A percentile compares a stretch with the other conserved stretches of the same genome.
Evolutionary conservation across 2,888 invertebrate species (phyloP).

Genomic region (Sphinx pinastri): DNA sequence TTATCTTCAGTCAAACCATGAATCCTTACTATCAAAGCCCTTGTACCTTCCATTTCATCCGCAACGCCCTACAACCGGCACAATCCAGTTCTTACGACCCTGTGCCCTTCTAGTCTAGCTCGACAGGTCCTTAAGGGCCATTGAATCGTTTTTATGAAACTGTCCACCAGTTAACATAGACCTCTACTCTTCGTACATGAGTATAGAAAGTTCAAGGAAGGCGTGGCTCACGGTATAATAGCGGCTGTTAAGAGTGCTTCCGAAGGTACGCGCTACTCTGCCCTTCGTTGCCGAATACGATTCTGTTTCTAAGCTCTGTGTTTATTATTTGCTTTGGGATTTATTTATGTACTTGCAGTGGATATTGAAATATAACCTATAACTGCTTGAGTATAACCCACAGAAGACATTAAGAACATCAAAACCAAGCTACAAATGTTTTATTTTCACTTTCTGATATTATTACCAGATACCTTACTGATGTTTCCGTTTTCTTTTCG

Average conservation of each 20-base stretch:
- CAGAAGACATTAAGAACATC: too few relatives aligned
- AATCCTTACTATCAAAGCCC: neutral
- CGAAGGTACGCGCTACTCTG: conserved; percentile 40
- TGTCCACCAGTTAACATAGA: conserved; percentile 54
- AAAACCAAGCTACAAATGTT: too few relatives aligned
- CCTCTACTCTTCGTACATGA: conserved; percentile 37
- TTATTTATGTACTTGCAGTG: neutral
- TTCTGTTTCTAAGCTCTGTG: conserved; percentile 49
- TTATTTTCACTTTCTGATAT: too few relatives aligned
- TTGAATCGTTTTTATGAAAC: conserved; percentile 67
- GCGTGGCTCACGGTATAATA: conserved; percentile 33
- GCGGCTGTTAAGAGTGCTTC: conserved; percentile 43
- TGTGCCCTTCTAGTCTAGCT: conserved; percentile 76
- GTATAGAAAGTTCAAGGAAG: conserved; percentile 6
- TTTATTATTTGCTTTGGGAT: conserved; percentile 23
- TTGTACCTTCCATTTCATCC: neutral
- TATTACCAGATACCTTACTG: too few relatives aligned
- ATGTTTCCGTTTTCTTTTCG: neutral
- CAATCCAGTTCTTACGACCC: conserved; percentile 73
- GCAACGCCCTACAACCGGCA: conserved; percentile 35
- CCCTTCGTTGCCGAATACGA: conserved; percentile 47
- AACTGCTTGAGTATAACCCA: neutral
- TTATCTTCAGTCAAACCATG: neutral
- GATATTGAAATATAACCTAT: neutral
- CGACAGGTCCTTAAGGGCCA: conserved; percentile 69